Conservation (phyloP, 2,888 invertebrate species). For the Petrolisthes manimaculis region DNA sequence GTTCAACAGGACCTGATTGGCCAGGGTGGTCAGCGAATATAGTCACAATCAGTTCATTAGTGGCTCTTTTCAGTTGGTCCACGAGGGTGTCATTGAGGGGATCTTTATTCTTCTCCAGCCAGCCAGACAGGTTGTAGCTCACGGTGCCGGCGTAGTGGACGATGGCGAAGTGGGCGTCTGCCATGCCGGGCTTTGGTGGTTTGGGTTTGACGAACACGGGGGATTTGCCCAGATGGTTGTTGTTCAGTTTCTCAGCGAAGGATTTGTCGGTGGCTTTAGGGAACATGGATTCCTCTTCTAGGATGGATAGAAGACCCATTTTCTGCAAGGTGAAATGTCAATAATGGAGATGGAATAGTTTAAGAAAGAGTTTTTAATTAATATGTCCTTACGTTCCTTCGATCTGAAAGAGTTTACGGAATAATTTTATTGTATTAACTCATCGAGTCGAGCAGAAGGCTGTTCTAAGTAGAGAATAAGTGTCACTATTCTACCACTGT, state of each 20-base stretch:
- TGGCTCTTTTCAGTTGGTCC: constrained; percentile 93
- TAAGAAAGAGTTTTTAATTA: too few relatives aligned
- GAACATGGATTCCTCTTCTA: constrained; percentile 76
- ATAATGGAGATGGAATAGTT: too few relatives aligned
- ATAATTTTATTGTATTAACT: too few relatives aligned
- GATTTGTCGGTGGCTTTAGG: constrained; percentile 75
- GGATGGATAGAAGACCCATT: constrained; percentile 74
- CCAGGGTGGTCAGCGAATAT: constrained; percentile 96
- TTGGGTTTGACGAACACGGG: constrained; percentile 79
- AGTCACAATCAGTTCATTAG: constrained; percentile 86
- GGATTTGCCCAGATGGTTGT: constrained; percentile 74
- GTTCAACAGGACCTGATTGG: constrained; percentile 72
- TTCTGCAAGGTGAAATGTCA: constrained; percentile 22
- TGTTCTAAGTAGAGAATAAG: too few relatives aligned
- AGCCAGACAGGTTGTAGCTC: constrained; percentile 97
- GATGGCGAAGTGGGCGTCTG: constrained; percentile 97
- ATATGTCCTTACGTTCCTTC: too few relatives aligned
- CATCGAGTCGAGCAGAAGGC: too few relatives aligned
- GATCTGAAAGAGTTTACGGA: too few relatives aligned
- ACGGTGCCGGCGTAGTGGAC: constrained; percentile 99
- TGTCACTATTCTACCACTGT: too few relatives aligned
- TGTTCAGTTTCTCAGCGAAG: constrained; percentile 73
- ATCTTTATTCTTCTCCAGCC: constrained; percentile 99
- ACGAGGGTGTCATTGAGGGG: constrained; percentile 96
- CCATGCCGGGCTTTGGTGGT: constrained; percentile 96